Evolutionary conservation across 2,797 vertebrate species (phyloP).

Genomic region (Gymnopithys bicolor): DNA sequence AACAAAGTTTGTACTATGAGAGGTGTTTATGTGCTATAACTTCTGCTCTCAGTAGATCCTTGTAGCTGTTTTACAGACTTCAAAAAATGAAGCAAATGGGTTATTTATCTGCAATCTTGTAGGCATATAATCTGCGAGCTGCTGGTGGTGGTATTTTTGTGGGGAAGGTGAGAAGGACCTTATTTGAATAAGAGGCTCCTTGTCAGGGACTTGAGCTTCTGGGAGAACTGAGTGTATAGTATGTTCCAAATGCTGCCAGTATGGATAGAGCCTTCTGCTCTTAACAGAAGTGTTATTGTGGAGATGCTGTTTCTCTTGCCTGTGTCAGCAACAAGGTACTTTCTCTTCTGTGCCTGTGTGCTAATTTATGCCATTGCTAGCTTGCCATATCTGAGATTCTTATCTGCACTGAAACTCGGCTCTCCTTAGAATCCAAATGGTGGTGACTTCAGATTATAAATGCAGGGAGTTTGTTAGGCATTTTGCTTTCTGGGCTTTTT

Average conservation of each 20-base stretch:
- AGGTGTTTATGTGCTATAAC: neutral
- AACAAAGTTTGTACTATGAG: neutral
- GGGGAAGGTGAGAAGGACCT: slow-evolving; percentile 25
- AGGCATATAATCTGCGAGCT: neutral
- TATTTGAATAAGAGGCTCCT: neutral
- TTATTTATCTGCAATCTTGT: neutral
- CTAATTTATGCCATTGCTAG: slow-evolving; percentile 22
- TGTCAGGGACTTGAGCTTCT: neutral
- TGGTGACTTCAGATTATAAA: slow-evolving; percentile 1
- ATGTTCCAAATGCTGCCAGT: neutral
- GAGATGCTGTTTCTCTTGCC: slow-evolving; percentile 19
- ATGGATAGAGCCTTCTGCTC: slow-evolving; percentile 29
- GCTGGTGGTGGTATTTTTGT: neutral
- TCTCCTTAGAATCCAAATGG: neutral
- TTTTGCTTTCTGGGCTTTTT: neutral
- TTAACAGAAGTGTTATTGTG: slow-evolving; percentile 7
- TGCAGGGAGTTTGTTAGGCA: neutral
- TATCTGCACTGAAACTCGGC: neutral
- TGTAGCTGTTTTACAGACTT: neutral
- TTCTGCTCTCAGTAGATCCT: neutral
- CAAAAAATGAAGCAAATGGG: neutral
- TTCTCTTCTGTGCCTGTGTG: neutral
- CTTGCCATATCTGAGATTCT: neutral
- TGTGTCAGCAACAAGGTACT: slow-evolving; percentile 22
- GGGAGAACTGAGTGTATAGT: neutral